Conservation (phyloP, 2,888 invertebrate species). For the Drosophila lacicola region DNA sequence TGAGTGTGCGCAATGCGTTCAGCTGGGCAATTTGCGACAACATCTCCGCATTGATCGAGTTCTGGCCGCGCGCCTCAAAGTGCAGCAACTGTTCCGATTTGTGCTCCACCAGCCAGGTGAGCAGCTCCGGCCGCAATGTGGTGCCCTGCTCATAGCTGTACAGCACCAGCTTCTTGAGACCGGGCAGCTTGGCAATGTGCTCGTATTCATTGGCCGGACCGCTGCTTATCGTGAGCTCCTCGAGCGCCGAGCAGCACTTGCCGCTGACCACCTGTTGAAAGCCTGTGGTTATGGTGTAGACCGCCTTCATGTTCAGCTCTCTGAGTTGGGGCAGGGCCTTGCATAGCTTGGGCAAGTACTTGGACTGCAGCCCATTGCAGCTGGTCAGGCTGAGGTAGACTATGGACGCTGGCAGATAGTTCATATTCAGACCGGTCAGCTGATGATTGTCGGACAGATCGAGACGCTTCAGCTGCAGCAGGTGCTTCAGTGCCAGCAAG, state of each 20-base stretch:
- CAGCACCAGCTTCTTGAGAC: constrained; percentile 30
- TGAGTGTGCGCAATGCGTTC: constrained; percentile 11
- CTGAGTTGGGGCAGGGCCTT: constrained; percentile 14
- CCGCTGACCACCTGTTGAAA: constrained; percentile 21
- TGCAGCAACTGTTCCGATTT: constrained; percentile 31
- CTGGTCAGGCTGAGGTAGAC: constrained; percentile 6
- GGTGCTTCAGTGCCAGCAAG: constrained; percentile 10
- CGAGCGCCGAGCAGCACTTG: constrained; percentile 4
- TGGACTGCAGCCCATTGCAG: constrained; percentile 26
- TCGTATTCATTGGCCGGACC: constrained; percentile 23
- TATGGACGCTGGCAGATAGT: constrained; percentile 22
- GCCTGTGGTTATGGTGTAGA: constrained; percentile 8
- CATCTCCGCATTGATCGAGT: constrained; percentile 15
- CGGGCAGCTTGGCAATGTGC: constrained; percentile 41
- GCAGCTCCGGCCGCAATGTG: constrained; percentile 5
- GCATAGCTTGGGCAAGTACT: constrained; percentile 19
- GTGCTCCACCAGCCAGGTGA: constrained; percentile 39
- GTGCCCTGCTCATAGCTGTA: constrained; percentile 18
- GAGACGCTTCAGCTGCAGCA: constrained; percentile 13
- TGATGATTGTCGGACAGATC: constrained; percentile 38
- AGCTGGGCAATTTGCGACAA: constrained; percentile 16
- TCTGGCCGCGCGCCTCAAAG: constrained; percentile 35
- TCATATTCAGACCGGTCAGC: constrained; percentile 32
- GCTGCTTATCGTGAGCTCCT: constrained; percentile 27
- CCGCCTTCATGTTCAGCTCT: constrained; percentile 22